These are phyloP conservation scores for Sturnus vulgaris DNA, from an alignment of 2,113 vertebrate genomes.

Conservation along the genomic window DNA sequence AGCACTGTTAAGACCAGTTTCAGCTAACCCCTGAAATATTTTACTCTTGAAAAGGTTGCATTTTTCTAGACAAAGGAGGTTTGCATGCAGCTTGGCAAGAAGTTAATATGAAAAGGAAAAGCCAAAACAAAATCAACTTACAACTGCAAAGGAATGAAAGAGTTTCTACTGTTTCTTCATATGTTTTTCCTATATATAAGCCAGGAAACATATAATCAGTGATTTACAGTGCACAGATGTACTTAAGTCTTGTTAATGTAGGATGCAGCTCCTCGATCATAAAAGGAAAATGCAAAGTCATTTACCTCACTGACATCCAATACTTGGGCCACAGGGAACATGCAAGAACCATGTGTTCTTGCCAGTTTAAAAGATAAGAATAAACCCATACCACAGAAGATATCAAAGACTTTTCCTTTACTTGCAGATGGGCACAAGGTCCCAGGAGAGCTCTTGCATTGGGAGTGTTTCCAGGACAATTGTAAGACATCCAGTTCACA, in stretches of 20 bases:
- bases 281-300: background rate
- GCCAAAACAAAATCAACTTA: conserved; percentile 62
- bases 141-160: conserved; percentile 76
- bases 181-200: conserved; percentile 44
- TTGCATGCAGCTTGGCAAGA: conserved; percentile 49
- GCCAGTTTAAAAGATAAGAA: background rate
- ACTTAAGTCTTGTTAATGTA: background rate
- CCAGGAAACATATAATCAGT: conserved; percentile 22
- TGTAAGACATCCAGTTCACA: background rate
- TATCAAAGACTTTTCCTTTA: background rate
- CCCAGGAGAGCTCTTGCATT: background rate
- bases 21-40: conserved; percentile 24
- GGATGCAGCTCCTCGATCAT: background rate
- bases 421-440: background rate
- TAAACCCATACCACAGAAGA: background rate
- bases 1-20: background rate
- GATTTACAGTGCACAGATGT: background rate
- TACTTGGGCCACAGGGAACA: background rate
- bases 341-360: background rate
- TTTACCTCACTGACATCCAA: background rate
- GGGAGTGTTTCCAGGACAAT: background rate
- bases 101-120: conserved; percentile 22
- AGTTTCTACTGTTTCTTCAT: conserved; percentile 67
- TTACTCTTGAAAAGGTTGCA: background rate
- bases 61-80: conserved; percentile 50